A percentile compares a stretch with the other conserved stretches of the same genome.
phyloP scores from a whole-genome alignment of 2,113 vertebrate species.

The Dicrurus megarhynchus region DNA sequence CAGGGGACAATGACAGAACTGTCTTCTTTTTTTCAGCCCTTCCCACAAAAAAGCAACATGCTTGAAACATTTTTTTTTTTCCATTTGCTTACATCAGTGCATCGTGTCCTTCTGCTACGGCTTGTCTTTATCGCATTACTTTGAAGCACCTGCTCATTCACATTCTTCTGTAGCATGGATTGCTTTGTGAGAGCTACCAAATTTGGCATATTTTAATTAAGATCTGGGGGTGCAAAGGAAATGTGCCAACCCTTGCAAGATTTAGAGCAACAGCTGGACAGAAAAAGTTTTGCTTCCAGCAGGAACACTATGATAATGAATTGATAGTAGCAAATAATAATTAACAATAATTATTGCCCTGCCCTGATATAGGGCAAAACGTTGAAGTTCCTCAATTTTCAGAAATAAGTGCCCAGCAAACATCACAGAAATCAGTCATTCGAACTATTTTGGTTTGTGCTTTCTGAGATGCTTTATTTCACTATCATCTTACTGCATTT shows the following conservation, averaged over 20 bases:
- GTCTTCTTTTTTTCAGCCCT: conserved; percentile 74
- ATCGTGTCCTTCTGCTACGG: conserved; percentile 23
- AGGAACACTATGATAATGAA: neutral
- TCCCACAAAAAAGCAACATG: conserved; percentile 58
- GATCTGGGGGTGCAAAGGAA: neutral
- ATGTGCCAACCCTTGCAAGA: neutral
- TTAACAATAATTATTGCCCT: neutral
- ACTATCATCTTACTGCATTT: neutral
- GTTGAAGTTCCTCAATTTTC: neutral
- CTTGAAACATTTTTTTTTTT: neutral
- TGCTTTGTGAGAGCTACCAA: neutral
- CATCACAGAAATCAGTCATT: neutral
- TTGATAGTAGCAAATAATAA: neutral
- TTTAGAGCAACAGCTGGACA: neutral
- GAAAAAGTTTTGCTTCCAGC: neutral
- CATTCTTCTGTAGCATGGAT: neutral
- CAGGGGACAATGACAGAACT: conserved; percentile 82
- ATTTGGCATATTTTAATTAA: neutral
- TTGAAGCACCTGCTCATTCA: conserved; percentile 25
- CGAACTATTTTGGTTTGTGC: neutral
- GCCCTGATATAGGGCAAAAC: neutral
- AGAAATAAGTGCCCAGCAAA: neutral
- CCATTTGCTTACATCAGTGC: conserved; percentile 25
- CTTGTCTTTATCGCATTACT: neutral
- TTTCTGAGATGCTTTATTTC: neutral